These are phyloP conservation scores for Papilio polytes DNA, from an alignment of 1,140 invertebrate species.

Conservation along the genomic window DNA sequence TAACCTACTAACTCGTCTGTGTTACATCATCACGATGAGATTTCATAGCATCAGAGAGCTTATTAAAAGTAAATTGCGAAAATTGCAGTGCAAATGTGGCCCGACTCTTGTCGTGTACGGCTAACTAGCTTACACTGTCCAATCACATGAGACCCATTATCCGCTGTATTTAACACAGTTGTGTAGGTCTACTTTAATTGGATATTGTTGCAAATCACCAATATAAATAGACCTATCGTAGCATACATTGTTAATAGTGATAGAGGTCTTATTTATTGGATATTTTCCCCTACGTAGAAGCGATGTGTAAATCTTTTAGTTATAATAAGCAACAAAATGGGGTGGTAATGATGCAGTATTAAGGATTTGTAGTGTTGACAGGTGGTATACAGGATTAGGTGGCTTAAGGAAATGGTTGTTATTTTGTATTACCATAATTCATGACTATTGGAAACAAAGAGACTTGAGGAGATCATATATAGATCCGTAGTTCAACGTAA, in stretches of 20 bases:
- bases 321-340: slow-evolving; percentile 72
- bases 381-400: slow-evolving; percentile 59
- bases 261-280: slow-evolving; percentile 49
- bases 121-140: slow-evolving; percentile 67
- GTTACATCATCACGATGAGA: slow-evolving; percentile 56
- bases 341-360: slow-evolving; percentile 76
- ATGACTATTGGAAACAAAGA: slow-evolving; percentile 17
- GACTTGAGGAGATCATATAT: too few relatives aligned
- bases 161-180: not conserved
- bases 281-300: slow-evolving; percentile 58
- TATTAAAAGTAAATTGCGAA: slow-evolving; percentile 83
- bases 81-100: slow-evolving; percentile 81
- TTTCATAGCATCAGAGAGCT: slow-evolving; percentile 74
- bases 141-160: slow-evolving; percentile 39
- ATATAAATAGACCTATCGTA: slow-evolving; percentile 51
- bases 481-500: not conserved
- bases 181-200: slow-evolving; percentile 44
- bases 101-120: slow-evolving; percentile 62
- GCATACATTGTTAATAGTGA: slow-evolving; percentile 36
- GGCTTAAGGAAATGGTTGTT: slow-evolving; percentile 46
- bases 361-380: slow-evolving; percentile 66
- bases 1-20: slow-evolving; percentile 52
- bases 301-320: slow-evolving; percentile 78
- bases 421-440: slow-evolving; percentile 6
- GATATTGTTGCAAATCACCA: slow-evolving; percentile 50